Conservation (phyloP, 2,113 vertebrate genomes). For the Reinhardtius hippoglossoides region DNA sequence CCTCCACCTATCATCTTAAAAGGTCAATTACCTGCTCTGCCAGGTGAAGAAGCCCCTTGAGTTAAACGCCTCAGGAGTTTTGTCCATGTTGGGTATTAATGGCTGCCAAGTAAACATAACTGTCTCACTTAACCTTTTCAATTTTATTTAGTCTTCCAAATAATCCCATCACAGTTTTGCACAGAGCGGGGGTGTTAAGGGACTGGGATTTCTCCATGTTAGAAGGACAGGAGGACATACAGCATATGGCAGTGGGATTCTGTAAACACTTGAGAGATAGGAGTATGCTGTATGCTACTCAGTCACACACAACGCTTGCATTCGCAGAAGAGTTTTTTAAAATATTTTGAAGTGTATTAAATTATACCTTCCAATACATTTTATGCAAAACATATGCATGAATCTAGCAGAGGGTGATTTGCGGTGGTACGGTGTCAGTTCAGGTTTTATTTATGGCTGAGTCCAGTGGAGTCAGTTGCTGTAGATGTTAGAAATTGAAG, state of each 20-base stretch:
- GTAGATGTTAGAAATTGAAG: background rate
- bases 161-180: constrained; percentile 40
- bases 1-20: background rate
- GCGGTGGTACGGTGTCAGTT: background rate
- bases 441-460: background rate
- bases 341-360: background rate
- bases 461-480: background rate
- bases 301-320: background rate
- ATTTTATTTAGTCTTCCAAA: constrained; percentile 59
- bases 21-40: background rate
- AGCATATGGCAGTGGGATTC: background rate
- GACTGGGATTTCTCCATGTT: constrained; percentile 4
- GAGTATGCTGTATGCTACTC: background rate
- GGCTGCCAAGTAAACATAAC: constrained; percentile 51
- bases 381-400: background rate
- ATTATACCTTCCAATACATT: background rate
- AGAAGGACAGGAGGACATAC: constrained; percentile 2
- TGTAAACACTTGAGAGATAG: background rate
- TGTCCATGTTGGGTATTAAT: constrained; percentile 29
- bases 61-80: too few relatives aligned
- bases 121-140: constrained; percentile 57
- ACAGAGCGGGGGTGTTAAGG: background rate
- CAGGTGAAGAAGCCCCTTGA: constrained; percentile 9
- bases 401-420: background rate
- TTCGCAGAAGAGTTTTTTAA: background rate